Conservation (phyloP, 2,113 vertebrate species). For the Anthoscopus minutus region DNA sequence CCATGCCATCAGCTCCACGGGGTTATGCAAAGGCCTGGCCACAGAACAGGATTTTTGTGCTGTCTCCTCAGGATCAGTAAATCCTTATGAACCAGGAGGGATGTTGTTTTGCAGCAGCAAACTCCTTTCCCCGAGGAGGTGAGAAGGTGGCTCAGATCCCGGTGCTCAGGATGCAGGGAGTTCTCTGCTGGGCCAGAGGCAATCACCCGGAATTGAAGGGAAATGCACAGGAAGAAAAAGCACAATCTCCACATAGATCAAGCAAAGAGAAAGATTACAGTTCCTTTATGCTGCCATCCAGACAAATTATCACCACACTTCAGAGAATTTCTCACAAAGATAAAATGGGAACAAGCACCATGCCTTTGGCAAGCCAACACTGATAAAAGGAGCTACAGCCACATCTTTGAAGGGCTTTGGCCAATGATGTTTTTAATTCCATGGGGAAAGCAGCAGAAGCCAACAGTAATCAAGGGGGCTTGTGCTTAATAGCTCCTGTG, state of each 20-base stretch:
- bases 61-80: background rate
- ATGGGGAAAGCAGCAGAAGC: background rate
- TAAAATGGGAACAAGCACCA: background rate
- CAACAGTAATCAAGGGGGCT: background rate
- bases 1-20: background rate
- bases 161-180: background rate
- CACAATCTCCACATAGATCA: background rate
- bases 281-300: background rate
- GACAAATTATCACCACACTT: constrained; percentile 15
- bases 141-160: background rate
- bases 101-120: background rate
- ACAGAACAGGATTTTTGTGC: background rate
- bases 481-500: background rate
- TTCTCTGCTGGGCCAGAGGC: background rate
- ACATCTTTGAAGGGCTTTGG: background rate
- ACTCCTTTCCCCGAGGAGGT: background rate
- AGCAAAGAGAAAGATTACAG: background rate
- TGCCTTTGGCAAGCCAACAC: background rate
- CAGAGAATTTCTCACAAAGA: constrained; percentile 19
- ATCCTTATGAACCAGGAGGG: background rate
- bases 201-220: background rate
- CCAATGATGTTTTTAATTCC: background rate
- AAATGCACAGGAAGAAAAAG: background rate
- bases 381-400: background rate
- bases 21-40: background rate